These are phyloP conservation scores for Cheilosia impressa DNA, from an alignment of 2,888 invertebrate genomes.

Conservation along the genomic window DNA sequence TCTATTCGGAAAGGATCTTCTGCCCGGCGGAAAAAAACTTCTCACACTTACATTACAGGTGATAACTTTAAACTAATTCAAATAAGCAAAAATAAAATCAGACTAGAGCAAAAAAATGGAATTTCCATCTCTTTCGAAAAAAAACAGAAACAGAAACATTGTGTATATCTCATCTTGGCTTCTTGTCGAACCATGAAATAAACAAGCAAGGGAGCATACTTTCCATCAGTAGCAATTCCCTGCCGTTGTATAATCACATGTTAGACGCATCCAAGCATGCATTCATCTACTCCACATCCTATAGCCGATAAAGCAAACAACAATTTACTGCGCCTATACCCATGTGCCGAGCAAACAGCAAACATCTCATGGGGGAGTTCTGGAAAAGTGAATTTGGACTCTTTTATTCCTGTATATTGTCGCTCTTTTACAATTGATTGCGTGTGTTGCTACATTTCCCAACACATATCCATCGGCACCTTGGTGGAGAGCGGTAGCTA, in stretches of 20 bases:
- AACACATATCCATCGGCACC: conserved; percentile 40
- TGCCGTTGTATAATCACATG: conserved; percentile 4
- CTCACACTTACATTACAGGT: not conserved
- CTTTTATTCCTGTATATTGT: conserved; percentile 4
- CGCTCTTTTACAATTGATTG: conserved; percentile 20
- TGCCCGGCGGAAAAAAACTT: too few relatives aligned
- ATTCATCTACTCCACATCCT: conserved; percentile 17
- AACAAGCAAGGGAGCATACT: not conserved
- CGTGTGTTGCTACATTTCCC: conserved; percentile 30
- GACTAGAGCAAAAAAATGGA: not conserved
- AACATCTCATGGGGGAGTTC: conserved; percentile 2
- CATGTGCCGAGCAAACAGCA: not conserved
- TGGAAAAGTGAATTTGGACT: not conserved
- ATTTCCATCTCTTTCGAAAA: not conserved
- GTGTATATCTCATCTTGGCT: conserved; percentile 2
- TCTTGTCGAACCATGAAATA: conserved; percentile 15
- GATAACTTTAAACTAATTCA: not conserved
- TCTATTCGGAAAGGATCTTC: not conserved
- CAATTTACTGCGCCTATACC: too few relatives aligned
- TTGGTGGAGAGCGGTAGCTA: conserved; percentile 7
- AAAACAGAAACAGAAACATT: not conserved
- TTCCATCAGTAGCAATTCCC: conserved; percentile 1
- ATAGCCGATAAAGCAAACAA: conserved; percentile 16
- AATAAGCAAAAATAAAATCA: too few relatives aligned
- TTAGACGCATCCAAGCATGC: conserved; percentile 9